Evolutionary conservation across 2,797 vertebrate species (phyloP).

Genomic region (Pampus argenteus): DNA sequence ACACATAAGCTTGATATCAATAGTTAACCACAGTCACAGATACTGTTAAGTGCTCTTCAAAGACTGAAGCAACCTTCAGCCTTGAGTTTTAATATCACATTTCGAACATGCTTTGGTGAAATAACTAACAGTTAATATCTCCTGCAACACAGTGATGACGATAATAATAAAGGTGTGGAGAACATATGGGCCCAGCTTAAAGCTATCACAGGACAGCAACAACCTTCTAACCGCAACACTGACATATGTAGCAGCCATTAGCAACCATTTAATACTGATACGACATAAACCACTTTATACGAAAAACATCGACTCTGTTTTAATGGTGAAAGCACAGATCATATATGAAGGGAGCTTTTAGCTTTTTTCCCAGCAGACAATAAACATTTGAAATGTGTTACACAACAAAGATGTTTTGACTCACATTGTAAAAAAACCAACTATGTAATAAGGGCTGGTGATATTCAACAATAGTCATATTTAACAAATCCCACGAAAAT

Average conservation of each 20-base stretch:
- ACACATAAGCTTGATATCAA: slow-evolving; percentile 6
- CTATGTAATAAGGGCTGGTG: slow-evolving; percentile 8
- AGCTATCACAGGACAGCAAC: not conserved
- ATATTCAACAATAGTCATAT: no score
- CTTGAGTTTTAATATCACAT: not conserved
- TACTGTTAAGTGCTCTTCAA: not conserved
- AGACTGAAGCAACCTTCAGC: not conserved
- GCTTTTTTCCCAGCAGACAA: slow-evolving; percentile 9
- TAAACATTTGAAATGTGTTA: not conserved
- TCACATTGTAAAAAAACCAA: slow-evolving; percentile 12
- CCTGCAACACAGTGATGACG: not conserved
- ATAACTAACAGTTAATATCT: not conserved
- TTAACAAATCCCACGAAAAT: no score
- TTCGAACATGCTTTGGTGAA: no score
- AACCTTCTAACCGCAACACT: slow-evolving; percentile 15
- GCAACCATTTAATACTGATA: slow-evolving; percentile 5
- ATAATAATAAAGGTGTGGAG: not conserved
- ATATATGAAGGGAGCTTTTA: not conserved
- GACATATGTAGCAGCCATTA: not conserved
- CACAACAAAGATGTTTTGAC: not conserved
- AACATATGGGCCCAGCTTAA: slow-evolving; percentile 4
- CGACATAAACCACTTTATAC: not conserved
- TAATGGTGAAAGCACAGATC: not conserved
- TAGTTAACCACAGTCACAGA: not conserved
- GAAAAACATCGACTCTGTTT: not conserved